Evolutionary conservation across 1,140 invertebrate species (phyloP), one percentile per base, ranked within the genome.

Genomic region (Euglossa dilemma): DNA sequence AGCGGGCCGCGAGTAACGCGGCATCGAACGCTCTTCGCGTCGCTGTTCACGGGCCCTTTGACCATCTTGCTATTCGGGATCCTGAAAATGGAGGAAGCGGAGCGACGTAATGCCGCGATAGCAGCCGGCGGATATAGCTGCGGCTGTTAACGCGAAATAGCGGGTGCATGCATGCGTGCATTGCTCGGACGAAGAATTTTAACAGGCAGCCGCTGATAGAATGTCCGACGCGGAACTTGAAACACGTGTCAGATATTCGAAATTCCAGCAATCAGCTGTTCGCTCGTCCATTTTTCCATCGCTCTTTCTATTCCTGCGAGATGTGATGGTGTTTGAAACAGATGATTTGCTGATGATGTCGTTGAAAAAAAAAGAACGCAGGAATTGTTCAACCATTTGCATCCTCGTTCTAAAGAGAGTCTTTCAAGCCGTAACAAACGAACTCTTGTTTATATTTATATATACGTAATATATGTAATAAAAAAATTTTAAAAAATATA

Each of bases 11-110:
- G 59, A 90, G 84, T 84, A 86, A 84, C 79, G 23, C 71, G 80
- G 72, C 78, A 67, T 75, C 74, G 78, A 78, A 82, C 80, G 82
- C 75, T 61, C 79, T 85, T 61, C 74, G 79, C 82, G 86, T 89
- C 84, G 79, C 77, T 78, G 23, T 36, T 74, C 83, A 85, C 73
- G 83, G 50, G 74, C 85, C 87, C 85, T 91, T 90, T 91, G 91
- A 90, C 88, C 89, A 88, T 92, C 91, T 92, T 88, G 84, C 76
- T 11, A 79, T 89, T 88, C 80, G 85, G 80, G 61, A 84, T 86
- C 66, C 52, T 66, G 64, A 69, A 36, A 84, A 89, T 84, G 77
- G 82, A 88, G 86, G 74, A 87, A 87, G 81, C 76, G 59, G 74
- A 85, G 52, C 79, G 56, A 72, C 75, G 75, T 87, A 87, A 85